A percentile compares a stretch with the other conserved stretches of the same genome.
Conservation (phyloP, 2,888 invertebrate genomes). For the Philereme vetulata region DNA sequence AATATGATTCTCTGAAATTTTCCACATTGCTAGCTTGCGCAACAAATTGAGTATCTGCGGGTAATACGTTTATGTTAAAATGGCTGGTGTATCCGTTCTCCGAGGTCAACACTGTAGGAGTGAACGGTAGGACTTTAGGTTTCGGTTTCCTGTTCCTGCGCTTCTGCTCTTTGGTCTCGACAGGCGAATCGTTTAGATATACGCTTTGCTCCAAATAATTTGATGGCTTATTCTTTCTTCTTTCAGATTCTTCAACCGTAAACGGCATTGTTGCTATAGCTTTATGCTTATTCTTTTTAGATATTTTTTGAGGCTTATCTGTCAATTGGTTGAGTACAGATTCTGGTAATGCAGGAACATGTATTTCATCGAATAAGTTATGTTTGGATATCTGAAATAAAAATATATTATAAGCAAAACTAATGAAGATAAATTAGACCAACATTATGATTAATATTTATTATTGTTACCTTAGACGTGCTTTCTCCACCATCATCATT, state of each 20-base stretch:
- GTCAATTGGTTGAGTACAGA: conserved; percentile 60
- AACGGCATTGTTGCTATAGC: conserved; percentile 67
- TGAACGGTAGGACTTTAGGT: conserved; percentile 68
- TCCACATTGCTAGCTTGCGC: conserved; percentile 55
- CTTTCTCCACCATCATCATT: conserved; percentile 49
- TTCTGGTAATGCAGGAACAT: conserved; percentile 63
- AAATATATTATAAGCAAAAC: not conserved
- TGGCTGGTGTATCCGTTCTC: conserved; percentile 70
- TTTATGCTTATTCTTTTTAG: conserved; percentile 29
- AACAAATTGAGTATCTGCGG: conserved; percentile 62
- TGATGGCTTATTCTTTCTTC: conserved; percentile 67
- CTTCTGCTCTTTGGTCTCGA: conserved; percentile 47
- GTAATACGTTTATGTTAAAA: conserved; percentile 68
- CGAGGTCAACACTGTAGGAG: conserved; percentile 69
- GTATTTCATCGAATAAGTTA: conserved; percentile 57
- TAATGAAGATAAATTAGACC: conserved; percentile 2
- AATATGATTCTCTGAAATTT: conserved; percentile 66
- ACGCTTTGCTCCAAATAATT: conserved; percentile 74
- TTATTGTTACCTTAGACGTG: conserved; percentile 54
- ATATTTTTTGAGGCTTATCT: conserved; percentile 50
- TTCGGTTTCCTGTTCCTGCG: conserved; percentile 45
- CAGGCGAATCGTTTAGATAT: conserved; percentile 58
- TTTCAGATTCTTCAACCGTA: conserved; percentile 58
- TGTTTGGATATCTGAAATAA: conserved; percentile 58
- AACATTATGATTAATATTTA: conserved; percentile 5